A percentile compares a stretch with the other conserved stretches of the same genome.
These are phyloP conservation scores for Ridgeia piscesae DNA, from an alignment of 1,140 invertebrate species.

Conservation along the genomic window DNA sequence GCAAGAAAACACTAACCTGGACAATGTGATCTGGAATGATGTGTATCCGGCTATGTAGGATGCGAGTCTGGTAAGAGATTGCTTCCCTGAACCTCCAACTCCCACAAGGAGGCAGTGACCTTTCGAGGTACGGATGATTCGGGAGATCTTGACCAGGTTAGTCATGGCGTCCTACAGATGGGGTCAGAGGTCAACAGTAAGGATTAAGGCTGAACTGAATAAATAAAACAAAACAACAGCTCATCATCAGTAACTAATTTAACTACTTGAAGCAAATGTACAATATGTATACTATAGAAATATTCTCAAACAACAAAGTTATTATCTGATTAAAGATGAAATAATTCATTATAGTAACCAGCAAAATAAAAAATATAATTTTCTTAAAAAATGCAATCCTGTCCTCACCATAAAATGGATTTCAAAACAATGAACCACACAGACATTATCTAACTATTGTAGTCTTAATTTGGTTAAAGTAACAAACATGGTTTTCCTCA, in stretches of 20 bases:
- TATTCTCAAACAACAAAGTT: too few species aligned
- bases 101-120: constrained; percentile 94
- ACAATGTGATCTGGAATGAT: constrained; percentile 93
- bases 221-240: too few species aligned
- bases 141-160: constrained; percentile 92
- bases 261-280: too few species aligned
- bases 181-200: neutral
- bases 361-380: too few species aligned
- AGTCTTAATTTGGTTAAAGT: neutral
- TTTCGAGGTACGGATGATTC: constrained; percentile 89
- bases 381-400: too few species aligned
- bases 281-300: too few species aligned
- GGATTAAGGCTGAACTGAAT: neutral
- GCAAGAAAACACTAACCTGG: constrained; percentile 64
- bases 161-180: constrained; percentile 81
- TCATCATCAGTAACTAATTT: too few species aligned
- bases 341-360: too few species aligned
- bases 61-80: constrained; percentile 90
- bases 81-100: constrained; percentile 95
- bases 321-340: too few species aligned
- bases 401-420: too few species aligned
- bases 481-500: neutral
- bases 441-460: too few species aligned
- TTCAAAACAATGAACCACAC: too few species aligned
- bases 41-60: constrained; percentile 97